Evolutionary conservation across 2,888 invertebrate species (phyloP).

Genomic region (Chydorus sphaericus): DNA sequence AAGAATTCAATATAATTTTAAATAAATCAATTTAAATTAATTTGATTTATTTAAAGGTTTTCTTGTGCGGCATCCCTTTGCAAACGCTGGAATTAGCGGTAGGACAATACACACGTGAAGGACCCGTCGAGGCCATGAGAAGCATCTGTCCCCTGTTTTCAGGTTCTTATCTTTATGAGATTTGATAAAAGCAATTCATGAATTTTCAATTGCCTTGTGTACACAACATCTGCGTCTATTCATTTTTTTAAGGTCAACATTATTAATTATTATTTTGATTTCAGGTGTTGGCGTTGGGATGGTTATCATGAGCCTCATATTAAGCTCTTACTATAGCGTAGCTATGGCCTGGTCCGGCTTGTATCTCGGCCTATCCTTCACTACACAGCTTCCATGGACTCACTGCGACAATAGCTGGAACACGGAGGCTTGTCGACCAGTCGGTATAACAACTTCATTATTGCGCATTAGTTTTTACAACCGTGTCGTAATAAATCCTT

Average conservation of each 20-base stretch:
- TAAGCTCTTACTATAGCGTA: slow-evolving; percentile 69
- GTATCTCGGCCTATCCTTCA: slow-evolving; percentile 54
- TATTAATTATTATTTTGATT: too few relatives aligned
- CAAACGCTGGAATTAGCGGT: slow-evolving; percentile 66
- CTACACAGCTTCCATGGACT: slow-evolving; percentile 58
- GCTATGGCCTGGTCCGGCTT: slow-evolving; percentile 73
- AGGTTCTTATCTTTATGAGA: slow-evolving; percentile 38
- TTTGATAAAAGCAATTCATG: too few relatives aligned
- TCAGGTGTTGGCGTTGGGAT: slow-evolving; percentile 11
- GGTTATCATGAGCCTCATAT: slow-evolving; percentile 15
- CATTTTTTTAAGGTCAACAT: too few relatives aligned
- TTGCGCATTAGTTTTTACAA: slow-evolving; percentile 15
- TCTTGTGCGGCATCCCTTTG: slow-evolving; percentile 58
- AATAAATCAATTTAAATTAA: background rate
- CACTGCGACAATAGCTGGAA: slow-evolving; percentile 71
- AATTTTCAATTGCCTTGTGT: too few relatives aligned
- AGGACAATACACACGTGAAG: slow-evolving; percentile 60
- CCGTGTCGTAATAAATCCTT: too few relatives aligned
- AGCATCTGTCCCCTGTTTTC: slow-evolving; percentile 67
- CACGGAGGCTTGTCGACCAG: slow-evolving; percentile 43
- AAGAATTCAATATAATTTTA: background rate
- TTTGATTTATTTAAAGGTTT: too few relatives aligned
- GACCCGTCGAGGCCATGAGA: slow-evolving; percentile 58
- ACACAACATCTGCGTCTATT: too few relatives aligned
- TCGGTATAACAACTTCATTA: background rate